Base-by-base conservation (phyloP, 2,113 vertebrate genomes). In the Trematocara variabile region DNA sequence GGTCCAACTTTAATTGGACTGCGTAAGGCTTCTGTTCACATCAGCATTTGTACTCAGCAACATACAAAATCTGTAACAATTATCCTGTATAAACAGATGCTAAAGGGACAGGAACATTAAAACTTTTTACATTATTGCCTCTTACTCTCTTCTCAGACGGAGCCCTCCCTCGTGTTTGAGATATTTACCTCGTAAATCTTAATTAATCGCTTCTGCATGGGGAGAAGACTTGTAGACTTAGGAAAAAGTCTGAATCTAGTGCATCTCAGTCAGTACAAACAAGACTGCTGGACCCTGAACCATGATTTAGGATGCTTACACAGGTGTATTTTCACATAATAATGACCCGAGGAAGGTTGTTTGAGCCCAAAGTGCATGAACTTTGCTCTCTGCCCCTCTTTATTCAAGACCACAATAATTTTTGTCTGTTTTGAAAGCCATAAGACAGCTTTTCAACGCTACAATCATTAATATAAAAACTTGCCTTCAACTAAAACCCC, bases 391-490 rank as follows among this genome's bases (percentile, higher is more conserved):
- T 77, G 82, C 37, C 75, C 81, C 80, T 85, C 80, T 81, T 86
- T 86, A 77, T 46, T 30, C 75, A 75, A 84, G 44, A 79, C 73
- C 79, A 77, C 30, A 60, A 41, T 85, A 20, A 77, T 92, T 90
- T 86, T 12, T 88, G 68, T 92, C 65, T 86, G 56, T 84, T 84
- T 80, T 83, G 54, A 86, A 89, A 91, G 48, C 63, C 81, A 50
- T 13, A 7, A 6, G 25, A 70, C 18, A 39, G 25, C 82, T 82
- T 86, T 89, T 86, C 83, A 86, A 77, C 52, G 10, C 58, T 22
- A 41, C 25, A 77, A 22, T 70, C 86, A 89, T 81, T 87, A 87
- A 73, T 85, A 77, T 25, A 54, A 81, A 80, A 75, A 18, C 33
- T 3, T 22, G 41, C 80, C 41, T 18, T 80, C 44, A 83, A 86